Conservation (phyloP, 2,113 vertebrate species). For the Oreochromis aureus region DNA sequence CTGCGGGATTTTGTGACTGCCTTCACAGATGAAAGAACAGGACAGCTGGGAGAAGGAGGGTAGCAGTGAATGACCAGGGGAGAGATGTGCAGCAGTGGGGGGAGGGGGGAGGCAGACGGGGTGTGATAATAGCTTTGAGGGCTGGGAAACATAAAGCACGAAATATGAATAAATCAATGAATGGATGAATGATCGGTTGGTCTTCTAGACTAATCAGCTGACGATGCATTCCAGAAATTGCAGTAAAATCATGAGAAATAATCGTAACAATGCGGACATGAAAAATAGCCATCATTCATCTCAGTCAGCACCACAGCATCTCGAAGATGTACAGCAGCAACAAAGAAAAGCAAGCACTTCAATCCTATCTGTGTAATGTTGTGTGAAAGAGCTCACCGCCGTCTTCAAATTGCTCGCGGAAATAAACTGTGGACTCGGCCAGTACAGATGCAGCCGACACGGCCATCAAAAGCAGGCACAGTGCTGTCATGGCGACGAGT, state of each 20-base stretch:
- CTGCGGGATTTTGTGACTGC: not conserved
- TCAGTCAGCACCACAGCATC: not conserved
- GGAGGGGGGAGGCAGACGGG: not conserved
- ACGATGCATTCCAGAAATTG: not conserved
- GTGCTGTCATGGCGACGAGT: conserved; percentile 48
- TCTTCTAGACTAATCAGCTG: not conserved
- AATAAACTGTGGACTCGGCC: conserved; percentile 70
- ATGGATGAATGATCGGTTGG: not conserved
- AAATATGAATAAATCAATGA: not conserved
- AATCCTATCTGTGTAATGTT: not conserved
- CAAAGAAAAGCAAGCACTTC: not conserved
- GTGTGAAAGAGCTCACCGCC: conserved; percentile 69
- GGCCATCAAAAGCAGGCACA: conserved; percentile 65
- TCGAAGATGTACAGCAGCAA: not conserved
- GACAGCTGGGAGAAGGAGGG: not conserved
- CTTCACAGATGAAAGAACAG: not conserved
- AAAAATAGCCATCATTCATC: not conserved
- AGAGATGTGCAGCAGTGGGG: not conserved
- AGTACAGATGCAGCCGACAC: conserved; percentile 47
- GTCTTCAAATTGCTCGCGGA: conserved; percentile 82
- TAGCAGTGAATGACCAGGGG: not conserved
- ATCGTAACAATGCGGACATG: not conserved
- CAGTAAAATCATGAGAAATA: not conserved
- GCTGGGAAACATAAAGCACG: not conserved
- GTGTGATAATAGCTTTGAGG: not conserved